Evolutionary conservation across 2,113 vertebrate genomes (phyloP), one percentile per base, ranked within the genome.

Genomic region (Alligator mississippiensis): DNA sequence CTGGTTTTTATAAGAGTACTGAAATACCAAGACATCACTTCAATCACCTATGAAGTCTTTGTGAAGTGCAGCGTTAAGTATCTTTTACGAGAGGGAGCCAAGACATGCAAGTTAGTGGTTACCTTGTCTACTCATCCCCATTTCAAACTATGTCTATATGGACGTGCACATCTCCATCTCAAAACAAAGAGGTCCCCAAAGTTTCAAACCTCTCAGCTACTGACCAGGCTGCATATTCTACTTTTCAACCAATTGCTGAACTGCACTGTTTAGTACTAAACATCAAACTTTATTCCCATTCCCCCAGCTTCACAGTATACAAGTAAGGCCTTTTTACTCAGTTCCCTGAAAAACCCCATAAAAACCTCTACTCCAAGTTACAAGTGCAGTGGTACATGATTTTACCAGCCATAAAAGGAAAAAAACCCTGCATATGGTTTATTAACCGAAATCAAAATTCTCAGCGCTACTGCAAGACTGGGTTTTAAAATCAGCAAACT

Each of bases 241-340:
- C 74, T 90, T 88, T 80, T 82, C 27, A 82, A 0, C 2, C 59
- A 94, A 95, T 90, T 94, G 75, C 62, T 83, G 68, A 92, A 79
- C 77, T 85, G 91, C 84, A 80, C 17, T 83, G n/a, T 93, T 91
- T 92, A 92, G 75, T 79, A 88, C 12, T 62, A 94, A 90, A 86
- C 91, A 78, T 58, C 91, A 93, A 90, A 86, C 91, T 75, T 58
- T 91, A 93, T 91, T 84, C 92, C 84, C 24, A 7, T 82, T 87
- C 80, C 87, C 21, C 15, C 1, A 54, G 79, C 76, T 34, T 75
- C 80, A 70, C 4, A 80, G 74, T 88, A 87, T 66, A 77, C 54
- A 2, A 59, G 1, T 4, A 72, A 12, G 58, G 62, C 74, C 28
- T 77, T 82, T 81, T 74, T 54, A 80, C 85, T 94, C 5, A 3